Base-by-base conservation (phyloP, 2,113 vertebrate genomes). In the Varanus komodoensis region DNA sequence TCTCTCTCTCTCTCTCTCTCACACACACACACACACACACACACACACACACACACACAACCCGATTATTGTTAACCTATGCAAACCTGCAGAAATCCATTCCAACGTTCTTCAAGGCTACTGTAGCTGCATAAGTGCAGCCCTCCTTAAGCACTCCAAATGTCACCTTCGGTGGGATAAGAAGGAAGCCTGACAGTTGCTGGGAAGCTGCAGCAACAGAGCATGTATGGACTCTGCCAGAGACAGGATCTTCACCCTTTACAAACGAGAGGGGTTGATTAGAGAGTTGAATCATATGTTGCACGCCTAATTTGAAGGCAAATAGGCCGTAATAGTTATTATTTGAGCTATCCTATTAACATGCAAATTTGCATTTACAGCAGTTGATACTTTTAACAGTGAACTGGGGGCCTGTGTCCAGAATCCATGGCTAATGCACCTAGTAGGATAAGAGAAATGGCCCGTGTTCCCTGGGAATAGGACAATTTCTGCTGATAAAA, bases 71-170 rank as follows among this genome's bases (percentile, higher is more conserved):
- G 50, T 78, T 52, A 92, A 80, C 64, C 71, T 8, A 82, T 68
- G 84, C 96, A 95, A 94, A 99, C 98, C 98, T 98, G 96, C 97
- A 98, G 87, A 98, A 97, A 91, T 99, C 97, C 38, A 98, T 95
- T 0, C 98, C 98, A 44, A 97, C 88, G 0, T 99, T 99, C 95
- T 95, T 98, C 93, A 99, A 95, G 79, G 95, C 93, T 9, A 98
- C 98, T 0, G 92, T 96, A 44, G 97, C 23, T 7, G 90, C n/a
- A 0, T 97, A 98, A 25, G 92, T 97, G 68, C 95, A 97, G 77
- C 98, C 98, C 92, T 98, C 98, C 95, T 95, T 95, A n/a, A 98
- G 96, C 2, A 97, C 94, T 1, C 98, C 98, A 86, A 99, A 97
- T 3, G 91, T 95, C 34, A 98, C 96, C 0, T 87, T 90, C 3